These are phyloP conservation scores for Scaptomyza reducta DNA, from an alignment of 2,888 invertebrate species.

Conservation along the genomic window DNA sequence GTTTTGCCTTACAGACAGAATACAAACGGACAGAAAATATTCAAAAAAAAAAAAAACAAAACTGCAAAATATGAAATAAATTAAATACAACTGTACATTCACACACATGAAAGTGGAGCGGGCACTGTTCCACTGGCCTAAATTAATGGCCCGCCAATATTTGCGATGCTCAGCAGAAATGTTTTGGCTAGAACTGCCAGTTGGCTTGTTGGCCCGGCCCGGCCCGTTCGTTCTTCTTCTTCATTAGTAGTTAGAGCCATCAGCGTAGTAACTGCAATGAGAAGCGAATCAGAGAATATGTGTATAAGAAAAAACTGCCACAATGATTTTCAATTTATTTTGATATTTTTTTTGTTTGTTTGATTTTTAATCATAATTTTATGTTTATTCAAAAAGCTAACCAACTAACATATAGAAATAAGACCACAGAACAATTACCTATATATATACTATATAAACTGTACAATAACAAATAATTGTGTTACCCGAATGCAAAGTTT, in stretches of 20 bases:
- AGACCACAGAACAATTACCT: neutral
- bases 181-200: neutral
- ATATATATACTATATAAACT: constrained; percentile 4
- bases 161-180: constrained; percentile 60
- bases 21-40: constrained; percentile 15
- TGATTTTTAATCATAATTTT: constrained; percentile 8
- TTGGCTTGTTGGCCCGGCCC: constrained; percentile 20
- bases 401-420: too few species aligned
- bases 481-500: neutral
- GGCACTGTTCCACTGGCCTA: constrained; percentile 57
- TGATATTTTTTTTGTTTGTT: constrained; percentile 30
- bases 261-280: constrained; percentile 63
- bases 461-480: constrained; percentile 16
- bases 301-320: constrained; percentile 25
- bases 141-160: constrained; percentile 35
- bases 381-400: constrained; percentile 30
- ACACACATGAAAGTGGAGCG: constrained; percentile 23
- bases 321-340: constrained; percentile 58
- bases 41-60: constrained; percentile 2
- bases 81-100: constrained; percentile 31
- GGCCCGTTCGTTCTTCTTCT: constrained; percentile 11
- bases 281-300: constrained; percentile 46
- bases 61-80: constrained; percentile 41
- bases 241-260: constrained; percentile 49
- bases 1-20: constrained; percentile 8